Conservation (phyloP, 2,797 vertebrate genomes). For the Gambusia yucatana region DNA sequence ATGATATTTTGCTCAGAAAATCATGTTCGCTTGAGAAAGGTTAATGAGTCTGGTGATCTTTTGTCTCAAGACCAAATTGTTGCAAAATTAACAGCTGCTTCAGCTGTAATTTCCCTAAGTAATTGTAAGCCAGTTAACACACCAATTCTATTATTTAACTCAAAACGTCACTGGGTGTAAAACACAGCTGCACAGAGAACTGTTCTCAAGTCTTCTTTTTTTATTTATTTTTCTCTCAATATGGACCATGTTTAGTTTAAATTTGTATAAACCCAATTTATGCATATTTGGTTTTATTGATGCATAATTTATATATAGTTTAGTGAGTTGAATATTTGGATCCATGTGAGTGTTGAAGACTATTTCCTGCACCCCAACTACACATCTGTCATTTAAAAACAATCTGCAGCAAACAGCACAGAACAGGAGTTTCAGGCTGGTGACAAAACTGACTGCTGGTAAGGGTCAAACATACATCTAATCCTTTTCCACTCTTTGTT, state of each 20-base stretch:
- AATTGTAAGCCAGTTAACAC: conserved; percentile 13
- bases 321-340: not conserved
- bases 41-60: conserved; percentile 24
- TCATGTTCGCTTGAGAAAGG: conserved; percentile 21
- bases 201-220: not conserved
- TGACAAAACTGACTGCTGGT: not conserved
- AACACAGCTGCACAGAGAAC: not conserved
- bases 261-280: not conserved
- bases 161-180: conserved; percentile 5
- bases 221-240: not conserved
- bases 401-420: not conserved
- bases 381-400: not conserved
- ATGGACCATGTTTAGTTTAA: not conserved
- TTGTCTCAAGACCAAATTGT: conserved; percentile 19
- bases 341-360: not conserved
- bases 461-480: not conserved
- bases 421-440: not conserved
- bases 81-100: conserved; percentile 23
- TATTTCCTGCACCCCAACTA: not conserved
- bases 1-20: conserved; percentile 12
- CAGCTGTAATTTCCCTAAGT: conserved; percentile 21
- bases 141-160: conserved; percentile 21
- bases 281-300: not conserved
- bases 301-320: not conserved
- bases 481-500: not conserved